These are phyloP conservation scores for Meteorus cinctellus DNA, from an alignment of 2,888 invertebrate species.

Conservation along the genomic window DNA sequence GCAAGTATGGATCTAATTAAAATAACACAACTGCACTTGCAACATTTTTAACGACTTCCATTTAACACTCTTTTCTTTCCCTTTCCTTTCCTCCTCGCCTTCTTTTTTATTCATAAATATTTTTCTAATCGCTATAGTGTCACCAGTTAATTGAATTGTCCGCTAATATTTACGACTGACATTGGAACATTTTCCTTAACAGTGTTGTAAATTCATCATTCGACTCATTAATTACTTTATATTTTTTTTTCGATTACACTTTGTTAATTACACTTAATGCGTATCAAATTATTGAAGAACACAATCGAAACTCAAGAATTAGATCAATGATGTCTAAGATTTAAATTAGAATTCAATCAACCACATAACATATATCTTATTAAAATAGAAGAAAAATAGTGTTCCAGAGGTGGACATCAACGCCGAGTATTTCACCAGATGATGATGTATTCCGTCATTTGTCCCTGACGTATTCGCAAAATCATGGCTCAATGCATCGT, in stretches of 20 bases:
- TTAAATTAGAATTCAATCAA: too few species aligned
- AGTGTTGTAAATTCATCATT: constrained; percentile 16
- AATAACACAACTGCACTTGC: constrained; percentile 6
- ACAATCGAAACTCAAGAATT: too few species aligned
- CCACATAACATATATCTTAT: not conserved
- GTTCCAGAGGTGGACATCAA: constrained; percentile 88
- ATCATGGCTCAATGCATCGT: constrained; percentile 91
- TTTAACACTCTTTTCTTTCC: constrained; percentile 38
- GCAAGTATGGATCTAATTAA: constrained; percentile 69
- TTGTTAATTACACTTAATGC: too few species aligned
- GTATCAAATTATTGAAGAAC: too few species aligned
- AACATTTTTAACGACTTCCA: constrained; percentile 71
- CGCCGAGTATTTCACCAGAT: constrained; percentile 90
- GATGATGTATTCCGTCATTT: constrained; percentile 93
- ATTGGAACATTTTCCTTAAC: constrained; percentile 4
- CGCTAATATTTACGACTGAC: constrained; percentile 15
- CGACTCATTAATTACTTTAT: not conserved
- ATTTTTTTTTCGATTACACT: not conserved
- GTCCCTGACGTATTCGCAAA: constrained; percentile 87
- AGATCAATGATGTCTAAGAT: too few species aligned
- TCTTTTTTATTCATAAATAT: not conserved
- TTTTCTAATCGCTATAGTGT: not conserved
- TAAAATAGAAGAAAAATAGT: constrained; percentile 74
- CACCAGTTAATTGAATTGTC: constrained; percentile 23
- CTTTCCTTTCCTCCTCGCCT: constrained; percentile 22